These are phyloP conservation scores for Tricholauxania praeusta DNA, from an alignment of 2,888 invertebrate genomes.

Conservation along the genomic window DNA sequence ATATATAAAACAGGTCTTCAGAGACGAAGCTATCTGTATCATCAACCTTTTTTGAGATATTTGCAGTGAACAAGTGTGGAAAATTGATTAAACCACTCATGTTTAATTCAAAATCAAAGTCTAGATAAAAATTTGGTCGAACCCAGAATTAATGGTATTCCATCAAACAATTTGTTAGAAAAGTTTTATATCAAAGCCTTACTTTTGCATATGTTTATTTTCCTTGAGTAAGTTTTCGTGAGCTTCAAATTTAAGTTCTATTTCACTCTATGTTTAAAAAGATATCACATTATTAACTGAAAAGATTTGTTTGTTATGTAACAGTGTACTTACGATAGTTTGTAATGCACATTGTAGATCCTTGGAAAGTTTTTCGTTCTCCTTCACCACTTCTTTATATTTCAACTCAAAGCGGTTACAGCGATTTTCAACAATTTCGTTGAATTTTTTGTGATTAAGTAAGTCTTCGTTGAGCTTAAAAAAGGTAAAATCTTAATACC, in stretches of 20 bases:
- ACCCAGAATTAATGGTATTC: too few relatives aligned
- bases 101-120: too few relatives aligned
- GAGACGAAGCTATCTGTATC: too few relatives aligned
- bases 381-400: slow-evolving; percentile 52
- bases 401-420: slow-evolving; percentile 56
- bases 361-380: slow-evolving; percentile 59
- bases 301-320: background rate
- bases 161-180: too few relatives aligned
- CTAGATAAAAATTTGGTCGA: too few relatives aligned
- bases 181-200: background rate
- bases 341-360: slow-evolving; percentile 57
- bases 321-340: slow-evolving; percentile 18
- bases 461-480: slow-evolving; percentile 48
- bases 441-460: slow-evolving; percentile 50
- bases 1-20: too few relatives aligned
- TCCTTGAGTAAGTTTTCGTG: slow-evolving; percentile 72
- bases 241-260: slow-evolving; percentile 73
- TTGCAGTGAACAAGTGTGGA: too few relatives aligned
- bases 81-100: too few relatives aligned
- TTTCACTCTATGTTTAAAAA: slow-evolving; percentile 62
- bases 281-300: too few relatives aligned
- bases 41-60: too few relatives aligned
- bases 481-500: background rate
- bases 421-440: slow-evolving; percentile 62
- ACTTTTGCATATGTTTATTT: slow-evolving; percentile 71